Base-by-base conservation (phyloP, 2,797 vertebrate species). In the Paedocypris micromegethes region DNA sequence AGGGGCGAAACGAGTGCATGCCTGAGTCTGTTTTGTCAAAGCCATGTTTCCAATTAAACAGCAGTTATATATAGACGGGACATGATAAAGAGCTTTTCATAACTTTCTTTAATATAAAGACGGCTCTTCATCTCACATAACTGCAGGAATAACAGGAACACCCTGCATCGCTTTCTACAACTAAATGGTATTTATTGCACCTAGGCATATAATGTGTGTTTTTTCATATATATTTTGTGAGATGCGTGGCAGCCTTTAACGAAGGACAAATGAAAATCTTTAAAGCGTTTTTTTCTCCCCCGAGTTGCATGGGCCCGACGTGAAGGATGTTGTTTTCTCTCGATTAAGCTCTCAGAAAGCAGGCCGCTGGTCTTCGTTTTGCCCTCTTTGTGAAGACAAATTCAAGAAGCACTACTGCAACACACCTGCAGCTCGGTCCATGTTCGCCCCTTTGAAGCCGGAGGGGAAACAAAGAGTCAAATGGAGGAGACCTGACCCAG, bases 81-180 rank as follows among this genome's bases (percentile, higher is more conserved):
- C 74, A 63, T 70, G 79, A 86, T 81, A 84, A 83, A 74, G 78
- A 70, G 76, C 79, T 83, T 83, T 84, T 79, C 79, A 84, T 80
- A 83, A 81, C 72, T 73, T 83, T 82, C 75, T 82, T 59, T 68
- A 52, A 72, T 66, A 69, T 57, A 60, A 70, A 63, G 43, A 53
- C 42, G n/a, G 46, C 54, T 70, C 53, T 69, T 61, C 58, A 75
- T 64, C 64, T 61, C 66, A 49, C 45, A 49, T 38, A 44, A 55
- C 54, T 56, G 51, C 54, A 68, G 62, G 45, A 70, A 42, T 8
- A 61, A 60, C 44, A 47, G n/a, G 43, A 61, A 7, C 53, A 51
- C 48, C 47, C 47, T 58, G 60, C 52, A 9, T 58, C 46, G 6
- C 45, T 46, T 52, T 43, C 6, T 64, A 53, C 68, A 46, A 57